A percentile compares a stretch with the other conserved stretches of the same genome.
Conservation (phyloP, 2,797 vertebrate species). For the Sebastes variabilis region DNA sequence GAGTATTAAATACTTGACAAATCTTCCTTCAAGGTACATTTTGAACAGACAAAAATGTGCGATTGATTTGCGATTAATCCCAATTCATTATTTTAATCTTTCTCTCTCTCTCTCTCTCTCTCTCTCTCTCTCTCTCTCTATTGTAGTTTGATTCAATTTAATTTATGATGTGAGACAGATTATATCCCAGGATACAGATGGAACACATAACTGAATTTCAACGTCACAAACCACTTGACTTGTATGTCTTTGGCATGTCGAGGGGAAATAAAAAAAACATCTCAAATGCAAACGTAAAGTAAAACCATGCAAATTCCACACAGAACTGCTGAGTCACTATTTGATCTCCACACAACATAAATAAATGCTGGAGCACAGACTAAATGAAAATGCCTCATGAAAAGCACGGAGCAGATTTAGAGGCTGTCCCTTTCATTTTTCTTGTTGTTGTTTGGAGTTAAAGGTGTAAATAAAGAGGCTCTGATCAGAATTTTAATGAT, state of each 20-base stretch:
- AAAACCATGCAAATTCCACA: not conserved
- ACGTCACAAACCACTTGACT: not conserved
- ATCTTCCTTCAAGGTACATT: too few relatives aligned
- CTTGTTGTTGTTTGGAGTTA: slow-evolving; percentile 4
- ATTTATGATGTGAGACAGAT: not conserved
- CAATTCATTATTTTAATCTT: too few relatives aligned
- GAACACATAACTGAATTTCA: not conserved
- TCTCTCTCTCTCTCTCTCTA: too few relatives aligned
- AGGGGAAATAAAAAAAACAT: not conserved
- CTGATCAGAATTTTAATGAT: slow-evolving; percentile 17
- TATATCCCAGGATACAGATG: not conserved
- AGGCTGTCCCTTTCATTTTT: not conserved
- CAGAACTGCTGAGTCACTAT: not conserved
- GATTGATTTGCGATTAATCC: too few relatives aligned
- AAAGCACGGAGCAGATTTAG: slow-evolving; percentile 3
- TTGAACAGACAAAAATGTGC: too few relatives aligned
- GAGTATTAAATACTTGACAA: too few relatives aligned
- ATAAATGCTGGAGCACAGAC: not conserved
- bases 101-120: too few relatives aligned
- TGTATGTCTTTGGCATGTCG: not conserved
- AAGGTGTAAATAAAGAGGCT: slow-evolving; percentile 6
- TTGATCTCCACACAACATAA: not conserved
- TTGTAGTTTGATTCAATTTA: not conserved
- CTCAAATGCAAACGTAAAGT: not conserved
- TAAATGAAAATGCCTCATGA: slow-evolving; percentile 1